Percentiles rank a stretch among this genome's conserved stretches.
Evolutionary conservation across 2,888 invertebrate genomes (phyloP).

Genomic region (Heliconius ismenius): DNA sequence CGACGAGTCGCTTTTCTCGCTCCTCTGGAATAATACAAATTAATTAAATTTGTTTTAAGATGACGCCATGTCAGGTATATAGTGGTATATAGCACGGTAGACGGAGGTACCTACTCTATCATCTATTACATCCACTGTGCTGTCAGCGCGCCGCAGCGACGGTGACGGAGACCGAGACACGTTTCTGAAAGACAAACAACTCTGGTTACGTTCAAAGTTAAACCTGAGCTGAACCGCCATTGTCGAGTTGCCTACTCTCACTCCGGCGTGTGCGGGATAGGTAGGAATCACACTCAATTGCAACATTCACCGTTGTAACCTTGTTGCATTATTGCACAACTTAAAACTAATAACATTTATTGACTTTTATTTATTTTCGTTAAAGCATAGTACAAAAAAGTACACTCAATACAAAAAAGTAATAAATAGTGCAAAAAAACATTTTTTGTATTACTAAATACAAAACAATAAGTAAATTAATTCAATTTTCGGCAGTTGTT

Average conservation of each 20-base stretch:
- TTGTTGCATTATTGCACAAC: background rate
- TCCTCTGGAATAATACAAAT: constrained; percentile 53
- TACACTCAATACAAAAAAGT: background rate
- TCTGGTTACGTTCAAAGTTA: background rate
- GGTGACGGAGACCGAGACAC: constrained; percentile 79
- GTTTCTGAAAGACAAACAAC: constrained; percentile 64
- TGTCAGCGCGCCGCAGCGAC: constrained; percentile 64
- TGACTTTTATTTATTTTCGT: background rate
- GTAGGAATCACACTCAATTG: background rate
- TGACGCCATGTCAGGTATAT: no score
- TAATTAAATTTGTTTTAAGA: background rate
- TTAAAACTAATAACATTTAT: background rate
- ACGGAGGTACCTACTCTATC: constrained; percentile 60
- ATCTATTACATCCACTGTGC: constrained; percentile 63
- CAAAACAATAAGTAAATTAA: no score
- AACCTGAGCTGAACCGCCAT: no score
- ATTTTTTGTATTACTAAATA: no score
- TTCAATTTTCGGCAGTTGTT: no score
- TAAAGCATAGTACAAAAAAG: background rate
- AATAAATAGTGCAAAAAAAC: no score
- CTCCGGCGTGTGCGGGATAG: no score
- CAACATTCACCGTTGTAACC: constrained; percentile 6
- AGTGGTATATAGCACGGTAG: no score
- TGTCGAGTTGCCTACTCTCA: no score
- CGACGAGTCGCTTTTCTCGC: constrained; percentile 60